phyloP scores from a whole-genome alignment of 2,797 vertebrate genomes.

The Margarornis squamiger region DNA sequence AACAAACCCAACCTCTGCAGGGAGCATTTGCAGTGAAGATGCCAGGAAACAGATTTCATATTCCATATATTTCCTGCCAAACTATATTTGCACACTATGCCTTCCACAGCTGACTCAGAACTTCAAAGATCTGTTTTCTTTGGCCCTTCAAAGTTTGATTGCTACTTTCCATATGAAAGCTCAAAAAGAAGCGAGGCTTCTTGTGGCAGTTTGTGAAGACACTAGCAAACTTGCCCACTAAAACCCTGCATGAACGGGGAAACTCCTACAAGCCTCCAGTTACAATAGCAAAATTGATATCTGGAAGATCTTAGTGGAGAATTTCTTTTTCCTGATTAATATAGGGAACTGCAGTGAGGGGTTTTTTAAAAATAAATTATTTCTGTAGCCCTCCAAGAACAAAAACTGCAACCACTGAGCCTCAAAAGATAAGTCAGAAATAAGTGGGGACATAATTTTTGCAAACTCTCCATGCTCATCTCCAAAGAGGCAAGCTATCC shows the following conservation, averaged over 20 bases:
- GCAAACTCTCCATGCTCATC: background rate
- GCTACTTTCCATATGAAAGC: background rate
- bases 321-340: background rate
- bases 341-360: background rate
- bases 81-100: background rate
- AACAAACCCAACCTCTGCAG: background rate
- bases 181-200: background rate
- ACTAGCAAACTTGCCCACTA: background rate
- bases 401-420: background rate
- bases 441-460: background rate
- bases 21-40: background rate
- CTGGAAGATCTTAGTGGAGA: background rate
- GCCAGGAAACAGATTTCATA: background rate
- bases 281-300: background rate
- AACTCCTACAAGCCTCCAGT: background rate
- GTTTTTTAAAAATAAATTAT: background rate
- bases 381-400: background rate
- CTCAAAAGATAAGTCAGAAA: background rate
- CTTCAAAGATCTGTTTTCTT: background rate
- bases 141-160: background rate
- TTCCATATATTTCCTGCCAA: slow-evolving; percentile 6
- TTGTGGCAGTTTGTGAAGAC: background rate
- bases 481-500: background rate
- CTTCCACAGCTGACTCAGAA: background rate
- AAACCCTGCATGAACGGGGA: background rate